phyloP scores from a whole-genome alignment of 2,888 invertebrate genomes.

The Gerris lacustris region DNA sequence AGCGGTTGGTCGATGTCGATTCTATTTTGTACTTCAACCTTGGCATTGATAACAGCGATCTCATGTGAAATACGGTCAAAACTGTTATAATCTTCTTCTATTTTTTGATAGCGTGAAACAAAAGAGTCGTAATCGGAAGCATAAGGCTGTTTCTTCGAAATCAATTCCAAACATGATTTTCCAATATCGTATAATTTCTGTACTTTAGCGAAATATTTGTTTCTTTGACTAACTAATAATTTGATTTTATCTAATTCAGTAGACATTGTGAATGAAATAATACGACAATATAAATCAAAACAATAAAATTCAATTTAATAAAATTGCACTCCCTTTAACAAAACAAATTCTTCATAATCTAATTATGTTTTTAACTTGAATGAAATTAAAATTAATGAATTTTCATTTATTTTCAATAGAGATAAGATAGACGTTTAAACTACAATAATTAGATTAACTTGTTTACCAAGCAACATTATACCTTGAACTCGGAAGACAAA shows the following conservation, averaged over 20 bases:
- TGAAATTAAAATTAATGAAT: too few species aligned
- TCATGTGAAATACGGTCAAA: slow-evolving; percentile 4
- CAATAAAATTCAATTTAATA: too few species aligned
- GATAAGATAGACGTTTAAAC: too few species aligned
- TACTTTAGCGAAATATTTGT: neutral
- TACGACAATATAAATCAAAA: too few species aligned
- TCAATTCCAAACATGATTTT: neutral
- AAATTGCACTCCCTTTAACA: too few species aligned
- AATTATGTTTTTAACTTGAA: too few species aligned
- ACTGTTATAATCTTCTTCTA: slow-evolving; percentile 5
- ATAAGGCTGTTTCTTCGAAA: neutral
- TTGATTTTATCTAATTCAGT: neutral
- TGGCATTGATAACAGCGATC: neutral
- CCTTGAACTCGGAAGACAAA: too few species aligned
- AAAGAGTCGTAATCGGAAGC: neutral
- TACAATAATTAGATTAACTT: too few species aligned
- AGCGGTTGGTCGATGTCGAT: neutral
- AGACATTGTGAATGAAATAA: too few species aligned
- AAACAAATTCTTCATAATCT: too few species aligned
- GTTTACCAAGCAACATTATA: too few species aligned
- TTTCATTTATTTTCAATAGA: too few species aligned
- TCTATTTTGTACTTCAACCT: neutral
- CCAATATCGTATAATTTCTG: neutral
- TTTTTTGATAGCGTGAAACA: neutral
- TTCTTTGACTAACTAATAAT: neutral